Percentiles rank a stretch among this genome's conserved stretches.
Conservation (phyloP, 2,888 invertebrate species). For the Synergus laeviventris region DNA sequence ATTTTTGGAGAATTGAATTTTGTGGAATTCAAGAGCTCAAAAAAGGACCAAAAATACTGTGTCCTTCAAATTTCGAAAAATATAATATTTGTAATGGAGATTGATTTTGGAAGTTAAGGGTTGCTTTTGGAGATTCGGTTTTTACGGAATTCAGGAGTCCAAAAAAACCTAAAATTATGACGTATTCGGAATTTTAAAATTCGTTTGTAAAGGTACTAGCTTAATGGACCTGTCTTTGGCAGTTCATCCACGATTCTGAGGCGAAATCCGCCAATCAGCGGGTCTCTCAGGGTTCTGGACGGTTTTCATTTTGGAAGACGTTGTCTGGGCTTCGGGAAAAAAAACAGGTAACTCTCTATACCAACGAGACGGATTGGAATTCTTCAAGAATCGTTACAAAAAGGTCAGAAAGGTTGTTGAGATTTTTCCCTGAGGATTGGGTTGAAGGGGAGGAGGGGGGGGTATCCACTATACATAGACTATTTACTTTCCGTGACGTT, state of each 20-base stretch:
- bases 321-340: not conserved
- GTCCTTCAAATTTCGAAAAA: no score
- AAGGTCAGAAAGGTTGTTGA: not conserved
- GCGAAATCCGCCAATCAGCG: slow-evolving; percentile 3
- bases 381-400: slow-evolving; percentile 4
- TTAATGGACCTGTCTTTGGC: no score
- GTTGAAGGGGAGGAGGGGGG: not conserved
- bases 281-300: not conserved
- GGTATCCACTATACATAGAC: not conserved
- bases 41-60: no score
- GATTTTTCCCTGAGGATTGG: not conserved
- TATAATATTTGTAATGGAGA: no score
- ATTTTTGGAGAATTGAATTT: no score
- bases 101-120: no score
- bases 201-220: no score
- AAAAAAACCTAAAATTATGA: no score
- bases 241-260: slow-evolving; percentile 15
- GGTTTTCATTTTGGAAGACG: slow-evolving; percentile 11
- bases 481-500: not conserved
- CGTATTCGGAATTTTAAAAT: no score
- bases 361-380: not conserved
- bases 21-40: no score
- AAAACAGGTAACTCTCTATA: not conserved
- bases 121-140: no score
- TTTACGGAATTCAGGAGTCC: no score